Evolutionary conservation across 1,140 invertebrate species (phyloP), one percentile per base, ranked within the genome.

Genomic region (Trichoplusia ni): DNA sequence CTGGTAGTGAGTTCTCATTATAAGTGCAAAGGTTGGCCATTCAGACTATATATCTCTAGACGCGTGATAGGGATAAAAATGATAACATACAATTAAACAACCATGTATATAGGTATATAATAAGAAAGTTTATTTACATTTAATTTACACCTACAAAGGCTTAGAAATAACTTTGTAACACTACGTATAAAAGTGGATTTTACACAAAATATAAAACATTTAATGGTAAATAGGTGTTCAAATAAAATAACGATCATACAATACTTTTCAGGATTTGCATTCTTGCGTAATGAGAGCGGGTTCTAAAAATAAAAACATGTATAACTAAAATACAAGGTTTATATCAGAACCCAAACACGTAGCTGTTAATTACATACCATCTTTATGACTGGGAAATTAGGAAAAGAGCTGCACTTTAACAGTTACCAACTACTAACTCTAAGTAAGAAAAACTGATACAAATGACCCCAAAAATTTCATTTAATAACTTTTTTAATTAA

Each of bases 81-180:
- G 2, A 4, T 4, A 27, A 4, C 14, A 31, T 3, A 18, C 16
- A 33, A 40, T 25, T 13, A 56, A 38, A 56, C 33, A 16, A 40
- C 16, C 4, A 38, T 40, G 6, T 1, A 21, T 49, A 29, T 56
- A n/a, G n/a, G 21, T 40, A 56, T 35, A 38, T 56, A 40, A 40
- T 56, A 56, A 56, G 51, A 56, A 56, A 56, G 21, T 56, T 56
- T 56, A 56, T 56, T 56, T 56, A 56, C 51, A 56, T 40, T 21
- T n/a, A 53, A 56, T 56, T 56, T 56, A 56, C 51, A 56, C 21
- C 51, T 40, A 56, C 51, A 38, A 38, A 56, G 51, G 33, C 35
- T 56, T 56, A 38, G 51, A 27, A 56, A 56, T 56, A 40, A 56
- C 51, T 51, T 40, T 56, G 40, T 40, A 56, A 56, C 51, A 56